These are phyloP conservation scores for Bryconaethiops microstoma DNA, from an alignment of 2,797 vertebrate species.

Conservation along the genomic window DNA sequence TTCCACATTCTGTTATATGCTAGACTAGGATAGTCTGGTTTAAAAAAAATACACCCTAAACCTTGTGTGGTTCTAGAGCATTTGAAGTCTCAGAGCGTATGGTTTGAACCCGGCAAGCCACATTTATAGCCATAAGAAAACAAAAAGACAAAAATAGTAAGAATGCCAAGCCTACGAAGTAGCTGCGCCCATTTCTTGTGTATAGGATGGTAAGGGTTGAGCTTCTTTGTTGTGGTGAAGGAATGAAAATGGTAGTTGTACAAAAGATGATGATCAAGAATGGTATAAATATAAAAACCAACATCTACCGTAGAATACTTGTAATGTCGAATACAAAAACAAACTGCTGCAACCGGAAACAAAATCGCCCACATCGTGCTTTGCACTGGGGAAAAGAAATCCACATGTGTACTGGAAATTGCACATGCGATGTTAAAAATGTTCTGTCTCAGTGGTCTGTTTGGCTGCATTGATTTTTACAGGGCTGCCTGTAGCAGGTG, in stretches of 20 bases:
- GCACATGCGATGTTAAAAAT: conserved; percentile 12
- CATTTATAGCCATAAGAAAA: neutral
- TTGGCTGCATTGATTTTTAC: conserved; percentile 51
- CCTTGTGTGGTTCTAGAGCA: too few species aligned
- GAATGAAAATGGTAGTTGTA: neutral
- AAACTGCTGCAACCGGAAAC: neutral
- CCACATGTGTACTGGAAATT: conserved; percentile 11
- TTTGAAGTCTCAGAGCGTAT: neutral
- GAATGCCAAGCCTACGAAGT: neutral
- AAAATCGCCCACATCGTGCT: neutral
- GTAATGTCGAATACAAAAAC: neutral
- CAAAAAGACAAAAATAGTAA: neutral
- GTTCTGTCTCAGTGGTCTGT: conserved; percentile 5
- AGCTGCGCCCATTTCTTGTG: neutral
- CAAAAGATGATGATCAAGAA: neutral
- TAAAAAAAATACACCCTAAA: too few species aligned
- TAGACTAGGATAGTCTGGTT: too few species aligned
- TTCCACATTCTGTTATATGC: too few species aligned
- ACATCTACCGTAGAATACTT: neutral
- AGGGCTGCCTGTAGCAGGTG: conserved; percentile 35
- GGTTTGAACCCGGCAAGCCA: neutral
- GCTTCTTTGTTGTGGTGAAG: neutral
- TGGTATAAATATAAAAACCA: neutral
- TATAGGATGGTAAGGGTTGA: neutral
- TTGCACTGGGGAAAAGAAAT: neutral